Conservation (phyloP, 2,888 invertebrate species). For the Lasioglossum villosulum region DNA sequence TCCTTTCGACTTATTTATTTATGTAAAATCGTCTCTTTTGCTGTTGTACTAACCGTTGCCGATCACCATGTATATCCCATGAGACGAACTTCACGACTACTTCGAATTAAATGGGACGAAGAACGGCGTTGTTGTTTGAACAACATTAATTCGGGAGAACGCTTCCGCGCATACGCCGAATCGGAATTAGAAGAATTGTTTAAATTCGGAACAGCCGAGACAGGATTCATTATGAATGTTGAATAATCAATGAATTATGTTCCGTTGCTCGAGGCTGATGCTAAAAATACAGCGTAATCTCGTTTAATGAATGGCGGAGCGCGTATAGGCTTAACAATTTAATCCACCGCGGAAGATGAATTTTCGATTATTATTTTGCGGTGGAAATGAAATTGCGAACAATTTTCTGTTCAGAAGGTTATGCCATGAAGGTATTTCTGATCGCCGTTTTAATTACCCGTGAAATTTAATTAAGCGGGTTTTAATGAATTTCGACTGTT, state of each 20-base stretch:
- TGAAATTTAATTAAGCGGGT: not conserved
- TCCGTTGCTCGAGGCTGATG: not conserved
- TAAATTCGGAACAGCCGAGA: not conserved
- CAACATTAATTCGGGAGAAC: not conserved
- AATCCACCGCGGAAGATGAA: not conserved
- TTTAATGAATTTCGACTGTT: not conserved
- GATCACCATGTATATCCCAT: not conserved
- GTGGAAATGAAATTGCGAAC: not conserved
- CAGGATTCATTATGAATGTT: slow-evolving; percentile 12
- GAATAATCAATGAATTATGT: slow-evolving; percentile 26
- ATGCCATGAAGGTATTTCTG: not conserved
- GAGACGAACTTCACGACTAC: not conserved
- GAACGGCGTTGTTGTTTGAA: not conserved
- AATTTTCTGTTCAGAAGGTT: not conserved
- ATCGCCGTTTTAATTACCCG: not conserved
- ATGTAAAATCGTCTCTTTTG: not conserved
- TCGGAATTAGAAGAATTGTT: not conserved
- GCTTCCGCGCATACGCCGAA: not conserved
- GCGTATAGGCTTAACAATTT: not conserved
- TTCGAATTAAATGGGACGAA: not conserved
- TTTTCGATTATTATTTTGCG: slow-evolving; percentile 7
- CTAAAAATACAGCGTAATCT: slow-evolving; percentile 21
- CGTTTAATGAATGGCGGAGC: not conserved
- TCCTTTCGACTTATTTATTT: not conserved
- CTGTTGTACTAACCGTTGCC: not conserved